Evolutionary conservation across 2,113 vertebrate genomes (phyloP), one percentile per base, ranked within the genome.

Genomic region (chimpanzee (Pan troglodytes)): DNA sequence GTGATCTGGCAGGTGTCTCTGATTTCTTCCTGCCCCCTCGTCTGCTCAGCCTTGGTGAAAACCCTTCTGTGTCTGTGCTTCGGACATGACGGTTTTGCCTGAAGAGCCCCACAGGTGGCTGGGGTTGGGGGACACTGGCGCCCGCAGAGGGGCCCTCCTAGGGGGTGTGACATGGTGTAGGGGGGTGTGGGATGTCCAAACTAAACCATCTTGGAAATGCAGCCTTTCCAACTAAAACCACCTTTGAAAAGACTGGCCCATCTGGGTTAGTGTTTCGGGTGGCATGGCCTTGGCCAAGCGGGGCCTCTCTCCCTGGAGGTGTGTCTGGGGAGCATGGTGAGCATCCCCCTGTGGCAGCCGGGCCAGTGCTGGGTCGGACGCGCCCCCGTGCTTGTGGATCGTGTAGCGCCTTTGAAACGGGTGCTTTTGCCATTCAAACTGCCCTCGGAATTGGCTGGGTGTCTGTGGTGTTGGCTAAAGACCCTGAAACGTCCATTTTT

Each of bases 61-160:
- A 50, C 0, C 8, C 18, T n/a, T 1, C 38, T 0, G 2, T 22
- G 20, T 79, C 52, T 55, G 2, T 57, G 48, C 27, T 12, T 22
- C n/a, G 12, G 52, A 22, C 18, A 5, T 9, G 43, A 40, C 1
- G 7, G 20, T 3, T 22, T 48, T 81, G 72, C 43, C 48, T 10
- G 1, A 5, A 32, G 32, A 50, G 5, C 14, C 50, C 50, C 10
- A 20, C 12, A 4, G 67, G 85, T 1, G 7, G 25, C 73, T 27
- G 14, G 38, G 70, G 22, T 20, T 23, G 0, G 22, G 35, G 35
- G 8, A 0, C 45, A 4, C 1, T 10, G 57, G 57, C 25, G 3
- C 55, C 0, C 0, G 38, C 48, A 1, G 17, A 45, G 1, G 12
- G 48, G 55, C 43, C 67, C n/a, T 32, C 6, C 32, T 4, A 2